Evolutionary conservation across 2,113 vertebrate genomes (phyloP), one percentile per base, ranked within the genome.

Genomic region (Syrmaticus mikado): DNA sequence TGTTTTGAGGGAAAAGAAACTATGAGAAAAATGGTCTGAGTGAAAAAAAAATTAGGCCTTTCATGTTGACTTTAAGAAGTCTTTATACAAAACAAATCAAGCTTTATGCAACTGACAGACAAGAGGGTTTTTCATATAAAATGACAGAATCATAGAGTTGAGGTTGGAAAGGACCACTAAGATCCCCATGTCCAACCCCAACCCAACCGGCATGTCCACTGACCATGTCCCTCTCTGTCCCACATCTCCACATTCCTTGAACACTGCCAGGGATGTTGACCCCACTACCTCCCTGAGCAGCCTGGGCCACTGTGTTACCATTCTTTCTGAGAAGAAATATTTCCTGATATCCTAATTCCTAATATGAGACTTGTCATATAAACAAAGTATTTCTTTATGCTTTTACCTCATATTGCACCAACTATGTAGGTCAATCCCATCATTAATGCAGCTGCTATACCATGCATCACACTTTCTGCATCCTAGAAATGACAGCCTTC

Each of bases 391-490:
- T 72, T 43, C 1, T 45, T 52, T 20, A 9, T 19, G 19, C 3
- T 55, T 38, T 11, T 22, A 55, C 48, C 27, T 13, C 11, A 38
- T 1, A 2, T 25, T 32, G 17, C 0, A 0, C 11, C 11, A 30
- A 28, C 1, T 10, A 68, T 5, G 22, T 20, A 45, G 20, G 8
- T 72, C 25, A 46, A 58, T 15, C 8, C 52, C 43, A 43, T 21
- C 30, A 8, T 41, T 68, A 53, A 38, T 64, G 18, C 36, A 58
- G 28, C 24, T 74, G 43, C 25, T 2, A 1, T 21, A 32, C 7
- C 21, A 10, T 27, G 22, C 1, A 1, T 11, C n/a, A 19, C 16
- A 27, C 13, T 6, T 65, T 38, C 57, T 46, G 21, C 20, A 55
- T 20, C 12, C 45, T 67, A 22, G 8, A 48, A 66, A 12, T 2